Percentiles rank a stretch among this genome's conserved stretches.
phyloP scores from a whole-genome alignment of 2,888 invertebrate species.

The Nasonia oneida region DNA sequence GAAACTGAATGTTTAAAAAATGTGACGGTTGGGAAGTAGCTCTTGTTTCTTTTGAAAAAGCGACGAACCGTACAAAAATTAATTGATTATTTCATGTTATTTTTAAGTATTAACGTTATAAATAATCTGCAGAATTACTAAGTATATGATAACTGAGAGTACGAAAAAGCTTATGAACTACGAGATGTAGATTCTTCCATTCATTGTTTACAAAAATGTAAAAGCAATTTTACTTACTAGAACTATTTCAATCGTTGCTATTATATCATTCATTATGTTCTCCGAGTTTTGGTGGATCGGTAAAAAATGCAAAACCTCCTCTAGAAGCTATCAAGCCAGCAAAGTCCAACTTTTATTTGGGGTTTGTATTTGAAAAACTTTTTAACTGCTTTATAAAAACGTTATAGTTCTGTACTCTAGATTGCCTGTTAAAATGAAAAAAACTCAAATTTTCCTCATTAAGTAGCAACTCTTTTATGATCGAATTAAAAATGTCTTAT shows the following conservation, averaged over 20 bases:
- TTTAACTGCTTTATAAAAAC: constrained; percentile 7
- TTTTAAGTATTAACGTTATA: no score
- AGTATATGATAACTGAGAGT: no score
- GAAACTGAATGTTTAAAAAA: no score
- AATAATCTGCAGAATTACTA: not conserved
- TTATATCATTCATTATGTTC: not conserved
- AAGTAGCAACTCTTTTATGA: not conserved
- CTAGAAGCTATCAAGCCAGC: not conserved
- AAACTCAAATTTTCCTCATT: not conserved
- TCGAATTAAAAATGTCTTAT: no score
- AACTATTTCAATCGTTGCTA: not conserved
- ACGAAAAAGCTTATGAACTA: no score
- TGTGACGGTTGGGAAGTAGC: no score
- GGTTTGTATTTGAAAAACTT: constrained; percentile 43
- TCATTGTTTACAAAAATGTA: no score
- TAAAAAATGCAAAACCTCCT: not conserved
- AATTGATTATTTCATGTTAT: no score
- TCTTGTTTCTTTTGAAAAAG: no score
- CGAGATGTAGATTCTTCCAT: no score
- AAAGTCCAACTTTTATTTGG: constrained; percentile 33
- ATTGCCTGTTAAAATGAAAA: not conserved
- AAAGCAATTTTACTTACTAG: no score
- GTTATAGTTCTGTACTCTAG: not conserved
- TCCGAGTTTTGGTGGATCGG: not conserved
- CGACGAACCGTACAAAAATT: no score